These are phyloP conservation scores for Thereuonema tuberculata DNA, from an alignment of 1,140 invertebrate genomes.

Conservation along the genomic window DNA sequence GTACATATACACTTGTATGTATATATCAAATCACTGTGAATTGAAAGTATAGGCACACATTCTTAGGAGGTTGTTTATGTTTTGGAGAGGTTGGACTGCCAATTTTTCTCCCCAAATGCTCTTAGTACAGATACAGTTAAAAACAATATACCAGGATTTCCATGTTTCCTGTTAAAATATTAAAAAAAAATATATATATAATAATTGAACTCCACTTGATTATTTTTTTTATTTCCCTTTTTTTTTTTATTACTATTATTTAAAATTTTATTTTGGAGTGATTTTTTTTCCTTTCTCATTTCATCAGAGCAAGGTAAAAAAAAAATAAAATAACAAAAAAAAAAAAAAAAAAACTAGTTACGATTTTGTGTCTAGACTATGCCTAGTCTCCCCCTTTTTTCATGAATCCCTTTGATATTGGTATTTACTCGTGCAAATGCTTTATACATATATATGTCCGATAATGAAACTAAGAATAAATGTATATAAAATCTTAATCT, in stretches of 20 bases:
- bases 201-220: not conserved
- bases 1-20: too few relatives aligned
- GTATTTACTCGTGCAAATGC: slow-evolving; percentile 21
- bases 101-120: too few relatives aligned
- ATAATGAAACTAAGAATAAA: slow-evolving; percentile 19
- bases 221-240: not conserved
- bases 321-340: not conserved
- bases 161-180: too few relatives aligned
- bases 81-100: too few relatives aligned
- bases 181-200: not conserved
- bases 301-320: not conserved
- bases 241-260: not conserved
- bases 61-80: too few relatives aligned
- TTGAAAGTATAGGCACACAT: too few relatives aligned
- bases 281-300: not conserved
- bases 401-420: slow-evolving; percentile 19
- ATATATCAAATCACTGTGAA: too few relatives aligned
- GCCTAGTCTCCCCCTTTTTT: slow-evolving; percentile 8
- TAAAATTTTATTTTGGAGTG: not conserved
- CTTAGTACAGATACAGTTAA: too few relatives aligned
- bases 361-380: slow-evolving; percentile 6
- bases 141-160: too few relatives aligned
- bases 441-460: slow-evolving; percentile 22
- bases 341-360: not conserved
- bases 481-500: slow-evolving; percentile 17